Evolutionary conservation across 2,888 invertebrate species (phyloP).

Genomic region (Cepaea hortensis): DNA sequence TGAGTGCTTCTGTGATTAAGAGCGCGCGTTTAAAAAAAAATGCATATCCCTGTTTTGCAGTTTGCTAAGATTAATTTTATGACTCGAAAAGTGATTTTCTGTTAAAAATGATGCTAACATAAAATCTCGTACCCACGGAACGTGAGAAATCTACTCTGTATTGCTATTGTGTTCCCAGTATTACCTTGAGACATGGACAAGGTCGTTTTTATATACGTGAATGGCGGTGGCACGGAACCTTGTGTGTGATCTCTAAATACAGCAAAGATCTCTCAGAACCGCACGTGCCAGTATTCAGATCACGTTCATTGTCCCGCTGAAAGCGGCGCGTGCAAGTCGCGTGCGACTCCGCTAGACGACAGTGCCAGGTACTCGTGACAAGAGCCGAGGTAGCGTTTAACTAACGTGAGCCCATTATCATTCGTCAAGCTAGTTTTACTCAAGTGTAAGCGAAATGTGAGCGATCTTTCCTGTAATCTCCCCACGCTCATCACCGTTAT

Average conservation of each 20-base stretch:
- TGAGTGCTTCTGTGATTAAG: too few species aligned
- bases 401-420: conserved; percentile 32
- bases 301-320: neutral
- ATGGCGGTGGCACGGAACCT: neutral
- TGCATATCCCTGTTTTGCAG: too few species aligned
- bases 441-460: conserved; percentile 15
- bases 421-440: conserved; percentile 35
- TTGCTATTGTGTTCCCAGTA: too few species aligned
- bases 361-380: conserved; percentile 9
- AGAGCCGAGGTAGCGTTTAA: conserved; percentile 17
- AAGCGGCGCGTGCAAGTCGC: conserved; percentile 16
- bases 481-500: neutral
- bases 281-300: conserved; percentile 30
- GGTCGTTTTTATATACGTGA: neutral
- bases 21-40: too few species aligned
- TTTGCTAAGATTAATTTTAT: conserved; percentile 5
- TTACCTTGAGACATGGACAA: neutral
- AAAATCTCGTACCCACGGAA: neutral
- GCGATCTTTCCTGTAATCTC: conserved; percentile 25
- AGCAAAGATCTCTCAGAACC: conserved; percentile 19
- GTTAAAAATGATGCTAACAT: neutral
- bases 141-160: neutral
- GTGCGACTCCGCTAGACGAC: neutral
- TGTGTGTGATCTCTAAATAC: conserved; percentile 6
- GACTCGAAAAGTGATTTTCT: neutral